A percentile compares a stretch with the other conserved stretches of the same genome.
phyloP scores from a whole-genome alignment of 2,113 vertebrate species.

The Sula dactylatra region DNA sequence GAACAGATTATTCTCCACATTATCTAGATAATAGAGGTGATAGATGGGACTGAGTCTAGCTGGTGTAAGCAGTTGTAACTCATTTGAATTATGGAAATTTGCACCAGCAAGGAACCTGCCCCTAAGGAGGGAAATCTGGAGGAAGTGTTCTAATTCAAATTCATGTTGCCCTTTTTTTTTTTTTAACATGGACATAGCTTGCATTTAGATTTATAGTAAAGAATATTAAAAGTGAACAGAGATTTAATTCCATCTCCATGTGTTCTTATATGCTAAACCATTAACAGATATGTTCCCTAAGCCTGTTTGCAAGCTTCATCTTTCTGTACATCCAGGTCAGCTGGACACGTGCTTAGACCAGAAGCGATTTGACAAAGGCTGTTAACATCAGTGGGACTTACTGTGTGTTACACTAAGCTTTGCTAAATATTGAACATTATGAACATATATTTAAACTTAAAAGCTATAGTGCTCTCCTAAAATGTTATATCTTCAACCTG shows the following conservation, averaged over 20 bases:
- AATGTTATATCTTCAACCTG: neutral
- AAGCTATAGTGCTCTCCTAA: neutral
- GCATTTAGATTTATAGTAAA: neutral
- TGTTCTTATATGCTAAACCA: neutral
- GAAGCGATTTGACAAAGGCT: neutral
- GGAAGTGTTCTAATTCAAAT: neutral
- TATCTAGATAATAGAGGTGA: slow-evolving; percentile 32
- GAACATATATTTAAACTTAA: neutral
- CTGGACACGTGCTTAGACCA: neutral
- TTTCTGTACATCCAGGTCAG: neutral
- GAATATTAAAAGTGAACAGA: neutral
- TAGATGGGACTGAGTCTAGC: slow-evolving; percentile 22
- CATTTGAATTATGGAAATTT: slow-evolving; percentile 41
- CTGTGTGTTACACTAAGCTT: neutral
- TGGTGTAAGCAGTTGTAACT: slow-evolving; percentile 29
- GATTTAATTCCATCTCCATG: neutral
- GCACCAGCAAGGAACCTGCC: neutral
- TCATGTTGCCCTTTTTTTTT: neutral
- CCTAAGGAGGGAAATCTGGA: neutral
- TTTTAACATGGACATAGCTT: neutral
- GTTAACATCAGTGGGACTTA: neutral
- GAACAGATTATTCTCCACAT: slow-evolving; percentile 25
- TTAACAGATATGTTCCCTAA: neutral
- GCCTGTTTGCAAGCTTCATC: neutral
- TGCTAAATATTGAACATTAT: neutral